phyloP scores from a whole-genome alignment of 2,797 vertebrate genomes.

The Falco peregrinus region DNA sequence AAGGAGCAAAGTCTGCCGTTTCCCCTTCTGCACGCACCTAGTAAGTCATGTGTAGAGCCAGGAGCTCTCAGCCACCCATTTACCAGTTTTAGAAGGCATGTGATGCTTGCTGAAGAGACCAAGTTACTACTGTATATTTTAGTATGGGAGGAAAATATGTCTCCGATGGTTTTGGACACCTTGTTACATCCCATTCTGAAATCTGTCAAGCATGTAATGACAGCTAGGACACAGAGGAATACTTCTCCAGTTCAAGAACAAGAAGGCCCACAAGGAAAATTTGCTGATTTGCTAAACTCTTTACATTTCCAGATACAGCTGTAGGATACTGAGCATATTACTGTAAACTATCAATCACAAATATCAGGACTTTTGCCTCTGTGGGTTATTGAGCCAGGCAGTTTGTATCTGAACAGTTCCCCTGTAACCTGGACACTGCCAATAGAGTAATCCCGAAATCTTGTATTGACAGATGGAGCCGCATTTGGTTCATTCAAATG shows the following conservation, averaged over 20 bases:
- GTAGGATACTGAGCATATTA: neutral
- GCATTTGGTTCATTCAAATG: neutral
- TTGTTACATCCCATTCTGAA: constrained; percentile 78
- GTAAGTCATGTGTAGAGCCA: neutral
- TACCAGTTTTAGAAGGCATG: constrained; percentile 10
- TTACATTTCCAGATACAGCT: constrained; percentile 47
- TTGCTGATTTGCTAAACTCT: constrained; percentile 50
- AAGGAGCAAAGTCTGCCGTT: neutral
- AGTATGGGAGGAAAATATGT: constrained; percentile 32
- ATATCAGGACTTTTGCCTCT: constrained; percentile 9
- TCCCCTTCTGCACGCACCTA: neutral
- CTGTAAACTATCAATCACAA: constrained; percentile 21
- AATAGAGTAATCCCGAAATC: constrained; percentile 1
- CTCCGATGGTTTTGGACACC: constrained; percentile 69
- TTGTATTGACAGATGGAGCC: neutral
- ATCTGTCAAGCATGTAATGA: constrained; percentile 79
- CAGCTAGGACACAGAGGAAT: constrained; percentile 70
- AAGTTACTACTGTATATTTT: constrained; percentile 51
- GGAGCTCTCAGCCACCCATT: neutral
- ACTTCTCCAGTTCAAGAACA: constrained; percentile 67
- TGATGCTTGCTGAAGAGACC: constrained; percentile 30
- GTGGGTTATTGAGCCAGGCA: constrained; percentile 12
- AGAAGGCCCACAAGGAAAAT: constrained; percentile 66
- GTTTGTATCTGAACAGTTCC: neutral
- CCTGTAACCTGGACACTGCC: neutral